Percentiles rank a stretch among this genome's conserved stretches.
phyloP scores from a whole-genome alignment of 2,797 vertebrate species.

The Scomberomorus guttatus region DNA sequence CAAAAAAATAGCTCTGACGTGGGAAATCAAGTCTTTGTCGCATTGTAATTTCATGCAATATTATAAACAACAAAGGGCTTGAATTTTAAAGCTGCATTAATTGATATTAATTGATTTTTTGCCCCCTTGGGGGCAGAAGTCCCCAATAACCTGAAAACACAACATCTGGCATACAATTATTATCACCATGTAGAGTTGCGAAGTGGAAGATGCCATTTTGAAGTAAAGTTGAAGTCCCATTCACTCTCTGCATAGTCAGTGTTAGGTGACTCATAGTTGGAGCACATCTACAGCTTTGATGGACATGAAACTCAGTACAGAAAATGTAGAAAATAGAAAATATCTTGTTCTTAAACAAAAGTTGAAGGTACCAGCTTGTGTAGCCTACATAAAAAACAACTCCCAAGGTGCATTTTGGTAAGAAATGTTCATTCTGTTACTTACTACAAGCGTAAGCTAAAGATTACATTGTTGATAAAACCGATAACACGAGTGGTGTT shows the following conservation, averaged over 20 bases:
- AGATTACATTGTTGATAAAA: background rate
- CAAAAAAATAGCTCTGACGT: background rate
- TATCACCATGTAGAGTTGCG: background rate
- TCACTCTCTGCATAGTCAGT: background rate
- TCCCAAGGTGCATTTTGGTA: background rate
- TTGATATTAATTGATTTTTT: no score
- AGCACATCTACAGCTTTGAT: background rate
- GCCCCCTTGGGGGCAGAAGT: no score
- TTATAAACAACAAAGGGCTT: no score
- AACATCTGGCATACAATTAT: background rate
- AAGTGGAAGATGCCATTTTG: background rate
- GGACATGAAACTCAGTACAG: background rate
- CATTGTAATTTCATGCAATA: background rate
- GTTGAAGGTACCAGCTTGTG: no score
- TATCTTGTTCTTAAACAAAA: background rate
- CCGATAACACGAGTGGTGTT: no score
- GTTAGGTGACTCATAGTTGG: background rate
- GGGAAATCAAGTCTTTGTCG: background rate
- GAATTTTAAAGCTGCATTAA: no score
- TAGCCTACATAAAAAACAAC: background rate
- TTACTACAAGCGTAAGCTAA: no score
- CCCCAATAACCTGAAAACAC: no score
- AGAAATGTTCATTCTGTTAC: background rate
- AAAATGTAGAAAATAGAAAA: background rate
- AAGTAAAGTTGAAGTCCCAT: background rate